A percentile compares a stretch with the other conserved stretches of the same genome.
These are phyloP conservation scores for Papilio glaucus DNA, from an alignment of 1,140 invertebrate genomes.

Conservation along the genomic window DNA sequence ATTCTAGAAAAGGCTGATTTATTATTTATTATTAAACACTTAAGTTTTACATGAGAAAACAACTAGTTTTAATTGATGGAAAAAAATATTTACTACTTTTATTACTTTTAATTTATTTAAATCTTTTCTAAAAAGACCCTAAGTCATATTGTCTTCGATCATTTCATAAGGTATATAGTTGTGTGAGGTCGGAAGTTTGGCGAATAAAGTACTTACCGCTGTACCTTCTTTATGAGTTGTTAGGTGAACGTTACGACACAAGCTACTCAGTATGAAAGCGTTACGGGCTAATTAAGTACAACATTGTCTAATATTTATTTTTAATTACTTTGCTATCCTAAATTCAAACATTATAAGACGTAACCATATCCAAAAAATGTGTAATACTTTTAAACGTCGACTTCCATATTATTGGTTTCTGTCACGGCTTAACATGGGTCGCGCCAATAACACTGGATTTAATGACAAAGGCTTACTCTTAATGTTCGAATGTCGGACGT, in stretches of 20 bases:
- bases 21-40: conserved; percentile 13
- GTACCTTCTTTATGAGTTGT: too few species aligned
- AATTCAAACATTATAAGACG: background rate
- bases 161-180: too few species aligned
- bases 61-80: background rate
- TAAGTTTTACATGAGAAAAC: background rate
- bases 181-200: too few species aligned
- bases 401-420: conserved; percentile 24
- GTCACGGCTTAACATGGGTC: conserved; percentile 25
- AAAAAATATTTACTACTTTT: background rate
- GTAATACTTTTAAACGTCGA: background rate
- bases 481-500: conserved; percentile 19
- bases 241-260: too few species aligned
- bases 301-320: too few species aligned
- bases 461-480: conserved; percentile 37
- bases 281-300: too few species aligned
- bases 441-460: conserved; percentile 32
- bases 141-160: too few species aligned
- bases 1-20: too few species aligned
- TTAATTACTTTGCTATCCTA: background rate
- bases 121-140: too few species aligned
- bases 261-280: too few species aligned
- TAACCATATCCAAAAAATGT: background rate
- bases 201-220: too few species aligned
- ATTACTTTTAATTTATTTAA: too few species aligned